Conservation (phyloP, 2,113 vertebrate genomes). For the Psettodes erumei region DNA sequence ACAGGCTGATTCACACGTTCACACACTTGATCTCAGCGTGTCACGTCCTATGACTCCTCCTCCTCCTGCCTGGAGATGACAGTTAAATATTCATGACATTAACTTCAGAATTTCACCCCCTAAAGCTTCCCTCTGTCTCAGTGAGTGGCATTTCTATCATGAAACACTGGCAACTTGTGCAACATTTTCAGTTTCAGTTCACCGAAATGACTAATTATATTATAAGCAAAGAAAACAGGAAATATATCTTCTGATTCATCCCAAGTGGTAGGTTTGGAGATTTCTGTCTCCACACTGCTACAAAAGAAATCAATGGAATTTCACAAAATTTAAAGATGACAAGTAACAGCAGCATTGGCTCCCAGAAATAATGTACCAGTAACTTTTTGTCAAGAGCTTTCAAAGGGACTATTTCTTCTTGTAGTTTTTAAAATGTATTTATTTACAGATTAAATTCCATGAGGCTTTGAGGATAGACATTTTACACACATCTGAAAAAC, state of each 20-base stretch:
- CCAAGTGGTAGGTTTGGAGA: not conserved
- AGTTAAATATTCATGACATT: slow-evolving; percentile 72
- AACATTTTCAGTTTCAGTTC: too few relatives aligned
- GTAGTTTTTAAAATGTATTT: too few relatives aligned
- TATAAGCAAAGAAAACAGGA: not conserved
- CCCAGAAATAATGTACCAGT: not conserved
- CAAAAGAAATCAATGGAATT: not conserved
- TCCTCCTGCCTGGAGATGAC: slow-evolving; percentile 45
- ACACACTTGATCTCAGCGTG: slow-evolving; percentile 81
- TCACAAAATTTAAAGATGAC: not conserved
- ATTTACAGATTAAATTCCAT: too few relatives aligned
- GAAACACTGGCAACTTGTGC: not conserved
- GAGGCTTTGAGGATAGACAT: too few relatives aligned
- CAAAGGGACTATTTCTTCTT: not conserved
- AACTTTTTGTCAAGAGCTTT: not conserved
- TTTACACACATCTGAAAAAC: too few relatives aligned
- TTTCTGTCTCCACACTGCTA: not conserved
- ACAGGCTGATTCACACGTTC: slow-evolving; percentile 77
- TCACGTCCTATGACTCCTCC: slow-evolving; percentile 66
- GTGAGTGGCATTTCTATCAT: not conserved
- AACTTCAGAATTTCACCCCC: slow-evolving; percentile 10
- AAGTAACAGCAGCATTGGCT: not conserved
- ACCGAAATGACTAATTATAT: not conserved
- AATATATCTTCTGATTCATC: not conserved
- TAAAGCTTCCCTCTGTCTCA: not conserved